Conservation (phyloP, 2,797 vertebrate genomes). For the Cuculus canorus region DNA sequence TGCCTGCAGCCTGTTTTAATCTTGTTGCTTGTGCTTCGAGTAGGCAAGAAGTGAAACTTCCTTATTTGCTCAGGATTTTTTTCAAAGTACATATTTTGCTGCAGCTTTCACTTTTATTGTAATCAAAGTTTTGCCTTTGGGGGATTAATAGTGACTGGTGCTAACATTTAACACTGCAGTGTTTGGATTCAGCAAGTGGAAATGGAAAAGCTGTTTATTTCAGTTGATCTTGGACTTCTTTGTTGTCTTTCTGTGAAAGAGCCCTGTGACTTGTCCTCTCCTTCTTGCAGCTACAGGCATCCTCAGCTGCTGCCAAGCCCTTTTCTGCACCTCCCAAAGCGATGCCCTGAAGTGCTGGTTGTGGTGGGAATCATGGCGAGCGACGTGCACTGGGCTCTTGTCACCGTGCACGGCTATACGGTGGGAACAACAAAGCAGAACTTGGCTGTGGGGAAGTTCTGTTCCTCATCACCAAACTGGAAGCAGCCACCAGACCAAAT, state of each 20-base stretch:
- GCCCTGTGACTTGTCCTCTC: neutral
- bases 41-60: conserved; percentile 34
- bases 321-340: neutral
- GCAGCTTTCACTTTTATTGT: neutral
- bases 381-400: fast-evolving
- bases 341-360: neutral
- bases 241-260: fast-evolving
- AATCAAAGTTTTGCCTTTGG: neutral
- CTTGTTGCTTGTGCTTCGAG: neutral
- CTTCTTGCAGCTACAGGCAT: neutral
- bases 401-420: fast-evolving
- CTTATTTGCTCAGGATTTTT: conserved; percentile 29
- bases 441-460: neutral
- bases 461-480: neutral
- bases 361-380: fast-evolving
- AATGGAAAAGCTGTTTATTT: neutral
- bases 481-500: neutral
- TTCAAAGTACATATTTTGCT: neutral
- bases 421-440: neutral
- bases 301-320: neutral
- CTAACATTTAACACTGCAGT: neutral
- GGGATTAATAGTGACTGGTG: neutral
- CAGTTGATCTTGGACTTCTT: fast-evolving
- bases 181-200: neutral
- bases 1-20: conserved; percentile 16